Percentiles rank a stretch among this genome's conserved stretches.
phyloP scores from a whole-genome alignment of 2,797 vertebrate species.

The Clangula hyemalis region DNA sequence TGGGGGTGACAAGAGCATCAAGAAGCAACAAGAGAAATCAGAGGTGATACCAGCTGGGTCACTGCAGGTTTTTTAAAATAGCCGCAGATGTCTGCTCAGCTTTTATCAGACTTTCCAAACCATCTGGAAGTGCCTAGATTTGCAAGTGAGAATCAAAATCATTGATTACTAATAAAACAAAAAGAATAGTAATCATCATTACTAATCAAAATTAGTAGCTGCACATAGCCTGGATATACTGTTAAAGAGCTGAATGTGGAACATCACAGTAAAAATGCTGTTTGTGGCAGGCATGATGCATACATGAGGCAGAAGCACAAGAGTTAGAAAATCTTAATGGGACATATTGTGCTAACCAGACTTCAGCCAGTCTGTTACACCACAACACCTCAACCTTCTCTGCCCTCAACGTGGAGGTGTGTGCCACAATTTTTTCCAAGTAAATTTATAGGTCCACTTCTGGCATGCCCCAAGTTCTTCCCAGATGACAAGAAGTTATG shows the following conservation, averaged over 20 bases:
- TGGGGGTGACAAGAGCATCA: background rate
- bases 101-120: background rate
- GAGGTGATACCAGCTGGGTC: background rate
- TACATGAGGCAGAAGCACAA: background rate
- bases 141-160: background rate
- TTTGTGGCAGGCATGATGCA: background rate
- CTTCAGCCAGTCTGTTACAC: background rate
- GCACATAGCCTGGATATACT: background rate
- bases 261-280: background rate
- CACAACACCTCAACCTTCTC: background rate
- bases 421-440: background rate
- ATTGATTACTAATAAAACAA: background rate
- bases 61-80: background rate
- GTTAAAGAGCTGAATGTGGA: background rate
- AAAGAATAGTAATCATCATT: too few relatives aligned
- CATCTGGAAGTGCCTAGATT: background rate
- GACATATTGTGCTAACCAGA: background rate
- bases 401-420: background rate
- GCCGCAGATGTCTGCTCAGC: background rate
- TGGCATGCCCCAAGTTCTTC: background rate
- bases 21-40: background rate
- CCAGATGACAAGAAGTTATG: background rate
- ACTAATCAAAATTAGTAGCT: background rate
- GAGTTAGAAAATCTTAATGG: background rate
- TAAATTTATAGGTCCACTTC: background rate